Base-by-base conservation (phyloP, 2,113 vertebrate genomes). In the Petromus typicus region DNA sequence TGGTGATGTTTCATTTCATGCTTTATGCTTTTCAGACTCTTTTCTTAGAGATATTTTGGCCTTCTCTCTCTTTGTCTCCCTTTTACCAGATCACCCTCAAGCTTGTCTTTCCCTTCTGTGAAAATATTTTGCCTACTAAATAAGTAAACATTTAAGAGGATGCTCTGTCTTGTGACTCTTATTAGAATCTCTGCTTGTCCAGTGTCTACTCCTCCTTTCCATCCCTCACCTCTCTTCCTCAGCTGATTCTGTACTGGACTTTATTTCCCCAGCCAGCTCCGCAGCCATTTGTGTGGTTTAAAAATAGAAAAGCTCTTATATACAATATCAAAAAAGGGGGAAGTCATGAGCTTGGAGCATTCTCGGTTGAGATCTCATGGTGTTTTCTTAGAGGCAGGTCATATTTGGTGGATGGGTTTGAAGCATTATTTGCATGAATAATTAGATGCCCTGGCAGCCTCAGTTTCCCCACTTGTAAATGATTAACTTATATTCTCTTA, bases 371-470 rank as follows among this genome's bases (percentile, higher is more conserved):
- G 73, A 73, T 81, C 9, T 30, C 25, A 5, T 23, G 22, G 75
- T 45, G 13, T 56, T 88, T 87, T 73, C 88, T 91, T 57, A 45
- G 56, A 91, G 59, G 59, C 48, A 67, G n/a, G 22, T 95, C 61
- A 34, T 59, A 45, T 17, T 80, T 54, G 79, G 37, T 79, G 54
- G 40, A 13, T 56, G 30, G 43, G 30, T 34, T 83, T 51, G 63
- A 73, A 71, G 56, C 7, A 1, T 76, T 69, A 76, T 30, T 83
- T 16, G 59, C 14, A 57, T 48, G 34, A 37, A 32, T 51, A 13
- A 37, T 56, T 20, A 20, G 10, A 30, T 27, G 54, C 51, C 17
- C 25, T 48, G 30, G 2, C 20, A 51, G 59, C 34, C n/a, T 78
- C 3, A 3, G 25, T 79, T 92, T 94, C 51, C 59, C 87, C 43